Conservation (phyloP, 2,888 invertebrate genomes). For the Drosophila quinaria region DNA sequence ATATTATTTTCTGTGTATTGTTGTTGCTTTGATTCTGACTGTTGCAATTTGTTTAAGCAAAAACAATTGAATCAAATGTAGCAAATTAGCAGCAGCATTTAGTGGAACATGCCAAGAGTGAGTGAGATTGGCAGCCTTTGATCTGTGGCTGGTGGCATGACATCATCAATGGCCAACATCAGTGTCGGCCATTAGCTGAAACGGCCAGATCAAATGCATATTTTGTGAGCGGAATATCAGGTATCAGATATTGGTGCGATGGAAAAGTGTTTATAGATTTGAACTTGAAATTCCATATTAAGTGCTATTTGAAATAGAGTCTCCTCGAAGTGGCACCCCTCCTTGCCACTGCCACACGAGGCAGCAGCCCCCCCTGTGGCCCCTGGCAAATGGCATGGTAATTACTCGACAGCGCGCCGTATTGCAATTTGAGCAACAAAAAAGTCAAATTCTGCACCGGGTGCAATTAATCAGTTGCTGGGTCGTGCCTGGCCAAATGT, state of each 20-base stretch:
- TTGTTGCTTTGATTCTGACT: conserved; percentile 11
- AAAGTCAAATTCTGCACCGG: conserved; percentile 78
- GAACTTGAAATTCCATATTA: conserved; percentile 80
- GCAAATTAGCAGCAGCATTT: conserved; percentile 55
- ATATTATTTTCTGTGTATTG: neutral
- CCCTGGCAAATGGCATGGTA: conserved; percentile 71
- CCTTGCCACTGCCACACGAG: neutral
- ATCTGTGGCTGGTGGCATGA: conserved; percentile 64
- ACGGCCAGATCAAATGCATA: conserved; percentile 69
- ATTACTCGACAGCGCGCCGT: conserved; percentile 59
- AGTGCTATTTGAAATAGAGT: conserved; percentile 76
- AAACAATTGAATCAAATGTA: conserved; percentile 57
- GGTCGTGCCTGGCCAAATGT: conserved; percentile 79
- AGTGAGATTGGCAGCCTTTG: conserved; percentile 60
- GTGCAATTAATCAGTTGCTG: conserved; percentile 76
- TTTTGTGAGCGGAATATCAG: conserved; percentile 32
- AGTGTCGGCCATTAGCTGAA: conserved; percentile 25
- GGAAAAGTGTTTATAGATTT: conserved; percentile 45
- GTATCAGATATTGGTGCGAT: conserved; percentile 35
- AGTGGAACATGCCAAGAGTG: conserved; percentile 41
- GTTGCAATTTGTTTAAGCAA: conserved; percentile 31
- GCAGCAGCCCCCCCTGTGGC: neutral
- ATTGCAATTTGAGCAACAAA: conserved; percentile 77
- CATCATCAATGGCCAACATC: conserved; percentile 58
- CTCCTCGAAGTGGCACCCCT: conserved; percentile 27